These are phyloP conservation scores for Blastobasis adustella DNA, from an alignment of 2,888 invertebrate genomes.

Conservation along the genomic window DNA sequence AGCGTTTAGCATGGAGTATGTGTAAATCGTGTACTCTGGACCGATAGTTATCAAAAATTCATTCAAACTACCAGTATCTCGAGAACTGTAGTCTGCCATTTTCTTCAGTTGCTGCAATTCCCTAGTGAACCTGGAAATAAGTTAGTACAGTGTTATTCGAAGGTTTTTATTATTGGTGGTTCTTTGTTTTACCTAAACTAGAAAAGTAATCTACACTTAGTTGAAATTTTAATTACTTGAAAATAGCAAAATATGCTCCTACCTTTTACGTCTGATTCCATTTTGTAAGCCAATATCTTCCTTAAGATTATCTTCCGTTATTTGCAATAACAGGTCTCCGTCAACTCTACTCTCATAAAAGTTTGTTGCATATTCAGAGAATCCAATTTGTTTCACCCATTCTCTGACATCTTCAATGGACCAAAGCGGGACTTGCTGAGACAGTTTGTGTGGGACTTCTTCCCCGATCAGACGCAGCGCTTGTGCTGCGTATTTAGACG, in stretches of 20 bases:
- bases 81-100: conserved; percentile 96
- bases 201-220: too few species aligned
- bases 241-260: conserved; percentile 4
- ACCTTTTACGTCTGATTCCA: conserved; percentile 94
- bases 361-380: conserved; percentile 86
- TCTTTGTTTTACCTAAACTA: too few species aligned
- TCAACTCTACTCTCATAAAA: conserved; percentile 96
- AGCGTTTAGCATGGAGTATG: conserved; percentile 96
- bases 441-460: conserved; percentile 96
- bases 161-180: too few species aligned
- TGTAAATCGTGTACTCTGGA: conserved; percentile 94
- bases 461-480: conserved; percentile 95
- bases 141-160: neutral
- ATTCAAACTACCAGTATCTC: conserved; percentile 93
- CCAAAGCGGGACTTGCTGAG: conserved; percentile 99
- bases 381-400: conserved; percentile 99
- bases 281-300: conserved; percentile 95
- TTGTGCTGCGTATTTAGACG: conserved; percentile 97
- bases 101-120: conserved; percentile 95
- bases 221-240: too few species aligned
- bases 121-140: conserved; percentile 83
- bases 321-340: conserved; percentile 93
- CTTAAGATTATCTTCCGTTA: conserved; percentile 92
- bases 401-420: conserved; percentile 96
- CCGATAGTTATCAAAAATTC: conserved; percentile 89